Percentiles rank a stretch among this genome's conserved stretches.
These are phyloP conservation scores for Larimichthys polyactis DNA, from an alignment of 2,113 vertebrate genomes.

Conservation along the genomic window DNA sequence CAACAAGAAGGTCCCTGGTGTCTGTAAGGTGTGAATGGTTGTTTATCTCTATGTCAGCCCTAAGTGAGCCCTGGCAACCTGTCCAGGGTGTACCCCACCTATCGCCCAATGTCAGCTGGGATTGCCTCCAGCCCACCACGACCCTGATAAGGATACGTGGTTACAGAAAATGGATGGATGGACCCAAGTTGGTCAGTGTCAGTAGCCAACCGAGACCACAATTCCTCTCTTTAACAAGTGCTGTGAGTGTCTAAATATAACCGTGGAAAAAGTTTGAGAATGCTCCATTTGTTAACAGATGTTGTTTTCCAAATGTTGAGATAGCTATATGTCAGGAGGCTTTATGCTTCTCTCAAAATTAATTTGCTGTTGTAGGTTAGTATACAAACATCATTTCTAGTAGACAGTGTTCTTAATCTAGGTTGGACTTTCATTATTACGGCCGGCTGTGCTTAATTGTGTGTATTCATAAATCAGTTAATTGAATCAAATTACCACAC, in stretches of 20 bases:
- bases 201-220: neutral
- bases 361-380: neutral
- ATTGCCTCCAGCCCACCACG: too few relatives aligned
- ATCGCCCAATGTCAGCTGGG: too few relatives aligned
- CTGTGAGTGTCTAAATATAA: neutral
- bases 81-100: too few relatives aligned
- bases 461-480: neutral
- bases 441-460: neutral
- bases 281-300: neutral
- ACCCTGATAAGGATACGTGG: too few relatives aligned
- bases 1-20: too few relatives aligned
- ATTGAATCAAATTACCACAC: neutral
- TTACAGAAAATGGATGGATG: too few relatives aligned
- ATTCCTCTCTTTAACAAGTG: neutral
- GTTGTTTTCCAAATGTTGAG: neutral
- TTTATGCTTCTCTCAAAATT: neutral
- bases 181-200: neutral
- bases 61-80: too few relatives aligned
- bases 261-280: neutral
- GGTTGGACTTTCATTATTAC: neutral
- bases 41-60: too few relatives aligned
- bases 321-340: neutral
- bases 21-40: too few relatives aligned
- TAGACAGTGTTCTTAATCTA: neutral
- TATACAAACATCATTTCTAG: neutral